Conservation (phyloP, 2,888 invertebrate species). For the Trissoscelio sp. region DNA sequence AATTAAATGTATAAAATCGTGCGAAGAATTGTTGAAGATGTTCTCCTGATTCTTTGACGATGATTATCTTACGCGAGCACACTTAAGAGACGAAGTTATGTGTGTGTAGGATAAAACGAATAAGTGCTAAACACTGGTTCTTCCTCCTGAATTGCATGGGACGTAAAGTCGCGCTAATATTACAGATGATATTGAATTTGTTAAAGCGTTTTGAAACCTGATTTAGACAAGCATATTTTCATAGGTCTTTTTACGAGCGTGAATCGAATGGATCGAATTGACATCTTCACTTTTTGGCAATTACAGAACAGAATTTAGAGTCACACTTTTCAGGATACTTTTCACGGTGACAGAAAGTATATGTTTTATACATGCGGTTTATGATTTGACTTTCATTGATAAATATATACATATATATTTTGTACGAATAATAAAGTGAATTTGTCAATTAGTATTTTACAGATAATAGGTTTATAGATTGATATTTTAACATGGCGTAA, state of each 20-base stretch:
- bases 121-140: conserved; percentile 37
- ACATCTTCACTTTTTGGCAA: conserved; percentile 63
- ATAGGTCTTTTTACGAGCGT: conserved; percentile 56
- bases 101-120: conserved; percentile 35
- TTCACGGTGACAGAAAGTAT: conserved; percentile 38
- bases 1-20: conserved; percentile 19
- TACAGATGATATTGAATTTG: conserved; percentile 21
- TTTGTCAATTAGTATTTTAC: conserved; percentile 64
- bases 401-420: conserved; percentile 40
- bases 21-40: conserved; percentile 18
- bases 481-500: conserved; percentile 30
- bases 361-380: conserved; percentile 31
- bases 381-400: conserved; percentile 31
- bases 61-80: conserved; percentile 52
- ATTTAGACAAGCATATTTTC: conserved; percentile 61
- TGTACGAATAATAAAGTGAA: conserved; percentile 51
- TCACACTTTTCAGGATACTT: conserved; percentile 24
- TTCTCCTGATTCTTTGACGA: conserved; percentile 35
- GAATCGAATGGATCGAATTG: conserved; percentile 41
- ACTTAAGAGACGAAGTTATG: conserved; percentile 57
- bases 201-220: conserved; percentile 35
- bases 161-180: conserved; percentile 18
- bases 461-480: conserved; percentile 53
- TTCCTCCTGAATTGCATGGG: conserved; percentile 37
- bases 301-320: conserved; percentile 18